Conservation (phyloP, 1,140 invertebrate species). For the Solen grandis region DNA sequence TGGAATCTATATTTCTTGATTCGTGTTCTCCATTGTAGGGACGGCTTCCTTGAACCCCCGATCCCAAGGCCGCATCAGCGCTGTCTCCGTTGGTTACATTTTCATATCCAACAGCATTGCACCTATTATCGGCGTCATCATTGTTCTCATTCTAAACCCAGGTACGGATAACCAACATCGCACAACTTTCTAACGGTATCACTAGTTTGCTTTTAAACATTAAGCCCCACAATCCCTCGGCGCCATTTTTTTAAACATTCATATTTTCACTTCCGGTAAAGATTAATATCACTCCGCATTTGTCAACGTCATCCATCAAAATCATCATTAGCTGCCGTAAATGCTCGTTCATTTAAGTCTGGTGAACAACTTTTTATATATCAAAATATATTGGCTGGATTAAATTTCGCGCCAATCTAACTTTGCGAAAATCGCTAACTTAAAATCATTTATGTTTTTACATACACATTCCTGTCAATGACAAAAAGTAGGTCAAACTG, state of each 20-base stretch:
- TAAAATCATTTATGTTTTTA: no score
- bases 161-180: slow-evolving; percentile 84
- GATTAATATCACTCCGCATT: no score
- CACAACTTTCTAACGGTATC: slow-evolving; percentile 82
- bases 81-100: slow-evolving; percentile 49
- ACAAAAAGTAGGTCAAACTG: no score
- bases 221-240: background rate
- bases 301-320: no score
- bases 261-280: background rate
- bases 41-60: slow-evolving; percentile 64
- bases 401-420: no score
- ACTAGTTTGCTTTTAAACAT: no score
- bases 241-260: background rate
- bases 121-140: slow-evolving; percentile 86
- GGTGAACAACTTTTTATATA: no score
- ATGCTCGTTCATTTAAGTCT: no score
- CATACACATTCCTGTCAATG: no score
- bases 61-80: slow-evolving; percentile 60
- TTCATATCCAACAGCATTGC: slow-evolving; percentile 55
- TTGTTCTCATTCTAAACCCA: slow-evolving; percentile 92
- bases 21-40: slow-evolving; percentile 85
- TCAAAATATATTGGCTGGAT: no score
- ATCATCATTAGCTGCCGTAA: no score
- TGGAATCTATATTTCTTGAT: background rate
- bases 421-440: no score